Base-by-base conservation (phyloP, 1,140 invertebrate genomes). In the Drosophila erecta region DNA sequence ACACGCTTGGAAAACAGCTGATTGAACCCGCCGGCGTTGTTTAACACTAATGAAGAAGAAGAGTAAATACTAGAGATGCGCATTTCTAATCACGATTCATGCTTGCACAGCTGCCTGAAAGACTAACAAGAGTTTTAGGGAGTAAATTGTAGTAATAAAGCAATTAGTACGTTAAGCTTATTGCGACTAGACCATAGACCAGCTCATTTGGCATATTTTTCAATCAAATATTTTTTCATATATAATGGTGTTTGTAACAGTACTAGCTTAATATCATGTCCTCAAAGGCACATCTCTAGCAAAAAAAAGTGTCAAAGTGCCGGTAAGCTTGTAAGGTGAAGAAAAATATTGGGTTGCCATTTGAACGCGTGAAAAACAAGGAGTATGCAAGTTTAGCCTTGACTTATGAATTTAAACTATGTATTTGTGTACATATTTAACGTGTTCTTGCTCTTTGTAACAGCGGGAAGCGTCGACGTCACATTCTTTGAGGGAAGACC, bases 1-100 rank as follows among this genome's bases (percentile, higher is more conserved):
- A 69, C 65, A 71, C 67, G 55, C 66, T 72, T 43, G n/a, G 12
- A 3, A 2, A 46, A 41, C 69, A 72, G 67, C 69, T 72, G 69
- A 24, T 38, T 38, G 4, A 14, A 30, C 14, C 37, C 22, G 7
- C 7, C 3, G n/a, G 3, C 11, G 37, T 47, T 64, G 41, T 47
- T 4, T 40, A 76, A 54, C 61, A 72, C 69, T 72, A 4, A 0
- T 27, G 5, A 1, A 17, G 17, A 8, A 20, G 37, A 17, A 15
- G 7, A 22, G 2, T 8, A 58, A 0, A 1, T 6, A 6, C n/a
- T 44, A 44, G 55, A 35, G 58, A 66, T 69, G 61, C 3, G 46
- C 15, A 10, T 41, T 15, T 33, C 17, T 14, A 6, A 27, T 35
- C 3, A 30, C 7, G 4, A 58, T 2, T 7, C 10, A 14, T 11